Evolutionary conservation across 2,888 invertebrate species (phyloP).

Genomic region (Sisyra nigra): DNA sequence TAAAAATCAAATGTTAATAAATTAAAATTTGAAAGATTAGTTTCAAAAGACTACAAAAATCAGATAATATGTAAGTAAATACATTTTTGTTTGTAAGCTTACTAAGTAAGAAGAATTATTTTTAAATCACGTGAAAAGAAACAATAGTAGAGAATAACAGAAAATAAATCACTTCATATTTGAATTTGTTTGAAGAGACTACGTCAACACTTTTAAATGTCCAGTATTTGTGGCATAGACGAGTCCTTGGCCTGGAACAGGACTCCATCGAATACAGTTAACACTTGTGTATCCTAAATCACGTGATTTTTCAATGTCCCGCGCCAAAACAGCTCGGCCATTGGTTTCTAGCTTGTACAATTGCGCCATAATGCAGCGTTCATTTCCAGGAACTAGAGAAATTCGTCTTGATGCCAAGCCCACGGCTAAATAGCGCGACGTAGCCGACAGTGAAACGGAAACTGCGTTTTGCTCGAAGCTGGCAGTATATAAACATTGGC

Average conservation of each 20-base stretch:
- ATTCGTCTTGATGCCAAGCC: conserved; percentile 55
- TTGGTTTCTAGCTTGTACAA: conserved; percentile 25
- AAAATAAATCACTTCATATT: background rate
- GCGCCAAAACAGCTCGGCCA: conserved; percentile 32
- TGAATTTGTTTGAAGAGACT: conserved; percentile 16
- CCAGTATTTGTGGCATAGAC: conserved; percentile 78
- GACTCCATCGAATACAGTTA: conserved; percentile 75
- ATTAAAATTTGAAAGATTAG: too few species aligned
- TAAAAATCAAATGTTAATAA: too few species aligned
- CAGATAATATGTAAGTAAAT: too few species aligned
- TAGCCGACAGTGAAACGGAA: conserved; percentile 72
- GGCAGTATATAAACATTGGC: conserved; percentile 63
- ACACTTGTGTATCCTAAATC: conserved; percentile 51
- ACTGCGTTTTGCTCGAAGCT: conserved; percentile 65
- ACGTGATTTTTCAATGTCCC: conserved; percentile 46
- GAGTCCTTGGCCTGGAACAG: conserved; percentile 66
- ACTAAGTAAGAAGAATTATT: too few species aligned
- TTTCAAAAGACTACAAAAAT: too few species aligned
- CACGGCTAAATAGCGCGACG: conserved; percentile 60
- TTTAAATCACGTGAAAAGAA: too few species aligned
- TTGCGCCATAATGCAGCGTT: conserved; percentile 30
- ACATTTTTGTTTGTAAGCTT: too few species aligned
- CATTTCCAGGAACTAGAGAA: conserved; percentile 31
- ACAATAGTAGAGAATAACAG: too few species aligned
- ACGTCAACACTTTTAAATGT: conserved; percentile 54